A percentile compares a stretch with the other conserved stretches of the same genome.
Evolutionary conservation across 2,888 invertebrate species (phyloP).

Genomic region (Platycheirus albimanus): DNA sequence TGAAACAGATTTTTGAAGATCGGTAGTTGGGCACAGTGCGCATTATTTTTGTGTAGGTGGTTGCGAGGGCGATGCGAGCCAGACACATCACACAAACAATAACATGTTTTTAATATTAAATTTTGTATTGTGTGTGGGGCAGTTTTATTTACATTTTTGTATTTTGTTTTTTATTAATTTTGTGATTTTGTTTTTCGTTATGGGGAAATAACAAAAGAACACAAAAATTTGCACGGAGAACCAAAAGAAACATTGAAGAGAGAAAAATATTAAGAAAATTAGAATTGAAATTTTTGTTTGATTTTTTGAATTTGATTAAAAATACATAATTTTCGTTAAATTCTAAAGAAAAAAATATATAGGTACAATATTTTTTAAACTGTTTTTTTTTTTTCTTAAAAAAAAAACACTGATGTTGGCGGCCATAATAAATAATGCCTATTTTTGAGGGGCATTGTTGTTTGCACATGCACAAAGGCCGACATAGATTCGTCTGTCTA

Average conservation of each 20-base stretch:
- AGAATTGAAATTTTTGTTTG: constrained; percentile 64
- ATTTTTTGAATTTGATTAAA: constrained; percentile 16
- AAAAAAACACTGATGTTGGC: constrained; percentile 52
- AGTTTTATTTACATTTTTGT: not conserved
- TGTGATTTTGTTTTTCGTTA: constrained; percentile 72
- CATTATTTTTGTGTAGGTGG: constrained; percentile 48
- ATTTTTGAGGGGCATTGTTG: constrained; percentile 62
- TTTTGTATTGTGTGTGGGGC: constrained; percentile 50
- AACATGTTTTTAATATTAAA: constrained; percentile 30
- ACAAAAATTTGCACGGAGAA: constrained; percentile 67
- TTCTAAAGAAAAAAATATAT: constrained; percentile 69
- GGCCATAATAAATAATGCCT: too few species aligned
- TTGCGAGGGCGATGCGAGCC: constrained; percentile 33
- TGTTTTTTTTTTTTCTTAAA: constrained; percentile 36
- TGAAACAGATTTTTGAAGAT: constrained; percentile 72
- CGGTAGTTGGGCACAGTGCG: constrained; percentile 61
- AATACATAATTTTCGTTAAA: constrained; percentile 70
- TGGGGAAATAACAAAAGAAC: constrained; percentile 66
- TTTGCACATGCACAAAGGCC: constrained; percentile 73
- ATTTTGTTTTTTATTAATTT: constrained; percentile 39
- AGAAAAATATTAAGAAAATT: constrained; percentile 74
- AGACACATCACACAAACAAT: constrained; percentile 67
- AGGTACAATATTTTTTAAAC: constrained; percentile 54
- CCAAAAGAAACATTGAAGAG: constrained; percentile 74
- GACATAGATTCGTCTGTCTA: constrained; percentile 69